These are phyloP conservation scores for Rhodinocichla rosea DNA, from an alignment of 2,113 vertebrate species.

Conservation along the genomic window DNA sequence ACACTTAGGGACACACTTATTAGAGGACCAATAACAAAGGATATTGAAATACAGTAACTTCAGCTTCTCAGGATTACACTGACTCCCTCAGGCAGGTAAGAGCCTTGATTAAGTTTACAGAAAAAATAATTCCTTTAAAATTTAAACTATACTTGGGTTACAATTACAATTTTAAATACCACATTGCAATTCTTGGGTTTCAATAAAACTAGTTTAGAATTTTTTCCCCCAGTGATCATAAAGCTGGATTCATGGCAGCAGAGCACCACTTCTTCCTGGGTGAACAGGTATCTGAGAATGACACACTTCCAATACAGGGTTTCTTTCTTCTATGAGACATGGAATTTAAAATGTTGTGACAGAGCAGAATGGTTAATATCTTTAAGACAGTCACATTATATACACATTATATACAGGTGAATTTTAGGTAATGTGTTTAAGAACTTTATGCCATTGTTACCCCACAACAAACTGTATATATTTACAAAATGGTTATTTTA, in stretches of 20 bases:
- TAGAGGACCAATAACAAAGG: background rate
- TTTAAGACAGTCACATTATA: background rate
- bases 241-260: background rate
- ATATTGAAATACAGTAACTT: background rate
- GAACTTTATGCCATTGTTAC: background rate
- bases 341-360: background rate
- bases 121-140: background rate
- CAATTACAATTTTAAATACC: background rate
- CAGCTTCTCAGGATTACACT: background rate
- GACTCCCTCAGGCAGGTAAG: background rate
- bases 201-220: background rate
- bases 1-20: background rate
- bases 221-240: background rate
- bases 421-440: background rate
- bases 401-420: accelerated
- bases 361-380: background rate
- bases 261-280: background rate
- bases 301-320: accelerated
- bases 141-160: background rate
- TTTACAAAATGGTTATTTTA: background rate
- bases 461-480: background rate
- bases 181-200: background rate
- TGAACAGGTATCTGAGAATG: background rate
- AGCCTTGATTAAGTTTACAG: background rate
- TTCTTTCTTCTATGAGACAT: background rate